Percentiles rank a stretch among this genome's conserved stretches.
phyloP scores from a whole-genome alignment of 1,140 invertebrate genomes.

The Lerema accius region DNA sequence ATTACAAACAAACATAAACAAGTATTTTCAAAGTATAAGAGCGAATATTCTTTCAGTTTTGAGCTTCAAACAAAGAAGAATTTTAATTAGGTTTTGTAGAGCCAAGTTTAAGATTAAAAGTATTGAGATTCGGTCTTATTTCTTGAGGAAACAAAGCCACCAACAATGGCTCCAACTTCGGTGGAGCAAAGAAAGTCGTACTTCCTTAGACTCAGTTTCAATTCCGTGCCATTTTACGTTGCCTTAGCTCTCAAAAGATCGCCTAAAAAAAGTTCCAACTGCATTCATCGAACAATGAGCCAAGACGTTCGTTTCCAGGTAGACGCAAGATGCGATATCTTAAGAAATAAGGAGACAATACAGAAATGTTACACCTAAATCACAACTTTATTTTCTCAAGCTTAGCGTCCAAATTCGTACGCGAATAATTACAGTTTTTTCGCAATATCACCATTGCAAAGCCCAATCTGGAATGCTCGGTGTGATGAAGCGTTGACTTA shows the following conservation, averaged over 20 bases:
- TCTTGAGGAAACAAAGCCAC: constrained; percentile 26
- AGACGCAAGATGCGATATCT: constrained; percentile 73
- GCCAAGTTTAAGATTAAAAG: constrained; percentile 31
- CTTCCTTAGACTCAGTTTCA: constrained; percentile 31
- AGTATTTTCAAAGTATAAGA: neutral
- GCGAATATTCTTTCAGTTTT: constrained; percentile 2
- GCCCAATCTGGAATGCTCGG: constrained; percentile 5
- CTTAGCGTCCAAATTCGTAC: constrained; percentile 42
- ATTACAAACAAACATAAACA: neutral
- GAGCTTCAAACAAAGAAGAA: constrained; percentile 23
- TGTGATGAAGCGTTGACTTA: neutral
- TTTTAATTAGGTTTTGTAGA: constrained; percentile 34
- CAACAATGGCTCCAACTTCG: constrained; percentile 28
- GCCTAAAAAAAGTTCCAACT: constrained; percentile 56
- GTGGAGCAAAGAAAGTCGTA: constrained; percentile 29
- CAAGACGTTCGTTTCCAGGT: constrained; percentile 69
- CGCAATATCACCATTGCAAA: constrained; percentile 18
- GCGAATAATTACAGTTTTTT: constrained; percentile 6
- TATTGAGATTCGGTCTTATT: constrained; percentile 33
- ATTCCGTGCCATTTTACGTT: constrained; percentile 33
- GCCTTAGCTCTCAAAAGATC: constrained; percentile 42
- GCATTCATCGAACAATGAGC: constrained; percentile 55
- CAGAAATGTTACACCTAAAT: constrained; percentile 5
- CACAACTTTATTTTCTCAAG: constrained; percentile 30
- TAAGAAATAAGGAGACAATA: constrained; percentile 59